These are phyloP conservation scores for Epirrhoe tristata DNA, from an alignment of 2,888 invertebrate species.

Conservation along the genomic window DNA sequence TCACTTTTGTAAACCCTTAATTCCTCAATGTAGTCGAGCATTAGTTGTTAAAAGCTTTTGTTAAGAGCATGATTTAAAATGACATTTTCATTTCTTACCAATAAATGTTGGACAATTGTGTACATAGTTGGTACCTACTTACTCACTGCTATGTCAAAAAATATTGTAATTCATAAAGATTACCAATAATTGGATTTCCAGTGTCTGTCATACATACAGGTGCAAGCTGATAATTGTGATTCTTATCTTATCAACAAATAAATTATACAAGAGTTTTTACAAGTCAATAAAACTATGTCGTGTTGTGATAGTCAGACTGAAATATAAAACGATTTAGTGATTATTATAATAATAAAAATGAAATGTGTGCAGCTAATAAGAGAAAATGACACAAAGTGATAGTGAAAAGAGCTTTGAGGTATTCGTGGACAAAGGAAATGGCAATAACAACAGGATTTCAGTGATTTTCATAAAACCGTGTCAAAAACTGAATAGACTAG, in stretches of 20 bases:
- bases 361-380: not conserved
- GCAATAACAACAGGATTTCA: constrained; percentile 3
- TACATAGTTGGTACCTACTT: not conserved
- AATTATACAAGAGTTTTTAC: constrained; percentile 20
- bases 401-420: not conserved
- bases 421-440: constrained; percentile 2
- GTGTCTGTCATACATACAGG: not conserved
- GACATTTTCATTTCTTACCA: not conserved
- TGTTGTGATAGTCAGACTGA: constrained; percentile 12
- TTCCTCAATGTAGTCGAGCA: not conserved
- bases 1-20: not conserved
- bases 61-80: not conserved
- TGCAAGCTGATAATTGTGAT: constrained; percentile 5
- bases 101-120: not conserved
- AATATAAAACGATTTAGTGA: not conserved
- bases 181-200: not conserved
- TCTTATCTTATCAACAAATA: constrained; percentile 29
- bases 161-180: not conserved
- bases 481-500: not conserved
- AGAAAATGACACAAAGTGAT: not conserved
- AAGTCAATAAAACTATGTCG: constrained; percentile 8
- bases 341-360: not conserved
- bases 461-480: not conserved
- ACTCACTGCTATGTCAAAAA: not conserved
- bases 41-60: not conserved